Conservation (phyloP, 2,888 invertebrate genomes). For the Globia sparganii region DNA sequence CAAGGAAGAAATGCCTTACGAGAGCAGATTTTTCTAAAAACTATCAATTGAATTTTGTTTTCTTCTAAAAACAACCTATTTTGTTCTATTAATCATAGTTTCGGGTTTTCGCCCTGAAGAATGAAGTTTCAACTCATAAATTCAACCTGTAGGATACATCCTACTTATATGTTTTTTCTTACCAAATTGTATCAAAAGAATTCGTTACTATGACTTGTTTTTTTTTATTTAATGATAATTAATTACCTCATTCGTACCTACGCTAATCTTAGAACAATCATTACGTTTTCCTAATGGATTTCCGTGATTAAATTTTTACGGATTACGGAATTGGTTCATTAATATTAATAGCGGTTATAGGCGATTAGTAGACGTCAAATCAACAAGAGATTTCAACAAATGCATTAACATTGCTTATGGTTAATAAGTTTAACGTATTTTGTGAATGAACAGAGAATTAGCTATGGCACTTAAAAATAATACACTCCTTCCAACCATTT, state of each 20-base stretch:
- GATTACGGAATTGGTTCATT: conserved; percentile 25
- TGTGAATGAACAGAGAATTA: not conserved
- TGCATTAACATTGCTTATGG: conserved; percentile 14
- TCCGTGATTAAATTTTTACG: conserved; percentile 2
- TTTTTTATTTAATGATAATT: not conserved
- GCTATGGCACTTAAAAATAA: not conserved
- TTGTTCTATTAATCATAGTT: not conserved
- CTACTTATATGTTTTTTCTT: not conserved
- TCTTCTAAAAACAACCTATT: not conserved
- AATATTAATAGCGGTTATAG: conserved; percentile 12
- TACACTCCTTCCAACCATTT: not conserved
- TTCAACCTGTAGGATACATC: not conserved
- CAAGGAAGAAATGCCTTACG: too few relatives aligned
- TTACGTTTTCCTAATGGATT: conserved; percentile 15
- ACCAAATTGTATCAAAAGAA: not conserved
- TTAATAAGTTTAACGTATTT: not conserved
- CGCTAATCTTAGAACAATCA: not conserved
- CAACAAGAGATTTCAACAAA: conserved; percentile 19
- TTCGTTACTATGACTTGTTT: not conserved
- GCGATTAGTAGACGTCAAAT: conserved; percentile 14
- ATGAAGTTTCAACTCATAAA: not conserved
- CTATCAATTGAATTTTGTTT: not conserved
- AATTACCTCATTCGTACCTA: not conserved
- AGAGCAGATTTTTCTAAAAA: not conserved
- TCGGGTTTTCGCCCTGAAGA: too few relatives aligned